Percentiles rank a stretch among this genome's conserved stretches.
phyloP scores from a whole-genome alignment of 2,113 vertebrate genomes.

The Climacteris rufus region DNA sequence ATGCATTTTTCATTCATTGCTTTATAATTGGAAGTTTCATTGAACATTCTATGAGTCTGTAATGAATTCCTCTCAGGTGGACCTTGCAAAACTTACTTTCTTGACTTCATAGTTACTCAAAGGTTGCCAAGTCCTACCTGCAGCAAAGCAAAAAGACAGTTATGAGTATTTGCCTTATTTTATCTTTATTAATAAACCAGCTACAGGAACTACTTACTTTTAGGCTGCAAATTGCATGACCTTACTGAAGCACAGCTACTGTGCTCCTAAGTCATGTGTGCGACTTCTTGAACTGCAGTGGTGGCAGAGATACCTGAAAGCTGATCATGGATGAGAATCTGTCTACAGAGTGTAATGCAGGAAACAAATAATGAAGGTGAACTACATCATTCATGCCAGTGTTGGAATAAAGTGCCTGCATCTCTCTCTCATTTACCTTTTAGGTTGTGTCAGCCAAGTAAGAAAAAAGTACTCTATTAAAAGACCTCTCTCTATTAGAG shows the following conservation, averaged over 20 bases:
- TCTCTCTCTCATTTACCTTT: not conserved
- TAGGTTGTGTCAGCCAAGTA: not conserved
- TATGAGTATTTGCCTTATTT: not conserved
- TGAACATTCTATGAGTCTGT: not conserved
- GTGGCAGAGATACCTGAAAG: not conserved
- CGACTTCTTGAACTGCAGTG: not conserved
- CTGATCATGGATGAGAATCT: not conserved
- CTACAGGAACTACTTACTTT: not conserved
- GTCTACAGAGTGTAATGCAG: not conserved
- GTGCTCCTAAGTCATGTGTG: not conserved
- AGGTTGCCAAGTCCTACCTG: not conserved
- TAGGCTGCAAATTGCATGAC: not conserved
- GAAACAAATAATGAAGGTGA: not conserved
- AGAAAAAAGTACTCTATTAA: not conserved
- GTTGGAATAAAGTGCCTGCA: not conserved
- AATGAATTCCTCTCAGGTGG: not conserved
- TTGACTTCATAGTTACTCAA: not conserved
- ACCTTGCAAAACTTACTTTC: not conserved
- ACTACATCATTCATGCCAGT: not conserved
- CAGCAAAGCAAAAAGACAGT: not conserved
- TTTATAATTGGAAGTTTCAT: slow-evolving; percentile 25
- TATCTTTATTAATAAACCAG: not conserved
- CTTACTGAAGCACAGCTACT: not conserved
- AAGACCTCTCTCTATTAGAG: not conserved
- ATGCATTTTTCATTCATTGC: slow-evolving; percentile 10